Evolutionary conservation across 2,113 vertebrate species (phyloP).

Genomic region (Alouatta palliata): DNA sequence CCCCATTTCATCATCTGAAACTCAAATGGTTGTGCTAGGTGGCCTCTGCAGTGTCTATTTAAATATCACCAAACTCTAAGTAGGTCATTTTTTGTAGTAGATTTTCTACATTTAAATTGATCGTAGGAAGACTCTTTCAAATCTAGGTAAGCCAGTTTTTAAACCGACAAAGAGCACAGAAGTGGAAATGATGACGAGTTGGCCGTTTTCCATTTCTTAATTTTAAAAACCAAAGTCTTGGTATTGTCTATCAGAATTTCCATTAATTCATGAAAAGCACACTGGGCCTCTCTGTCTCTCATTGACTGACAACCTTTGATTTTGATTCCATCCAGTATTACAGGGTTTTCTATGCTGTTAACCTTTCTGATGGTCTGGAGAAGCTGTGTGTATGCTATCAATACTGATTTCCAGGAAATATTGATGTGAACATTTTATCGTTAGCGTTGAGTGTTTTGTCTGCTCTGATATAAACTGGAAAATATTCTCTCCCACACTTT

Average conservation of each 20-base stretch:
- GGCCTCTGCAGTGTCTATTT: background rate
- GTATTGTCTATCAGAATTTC: background rate
- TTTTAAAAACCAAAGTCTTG: background rate
- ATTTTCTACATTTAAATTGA: background rate
- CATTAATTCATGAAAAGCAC: background rate
- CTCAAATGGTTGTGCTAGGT: background rate
- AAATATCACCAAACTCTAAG: constrained; percentile 17
- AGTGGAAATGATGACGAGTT: constrained; percentile 11
- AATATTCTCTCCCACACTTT: background rate
- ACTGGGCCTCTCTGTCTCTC: background rate
- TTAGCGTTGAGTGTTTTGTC: background rate
- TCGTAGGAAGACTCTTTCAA: constrained; percentile 7
- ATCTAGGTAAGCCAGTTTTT: background rate
- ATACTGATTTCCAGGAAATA: background rate
- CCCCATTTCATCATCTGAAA: background rate
- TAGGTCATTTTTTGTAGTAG: constrained; percentile 19
- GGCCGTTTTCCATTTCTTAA: background rate
- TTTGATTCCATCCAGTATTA: background rate
- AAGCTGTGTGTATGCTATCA: rapidly evolving
- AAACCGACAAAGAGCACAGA: background rate
- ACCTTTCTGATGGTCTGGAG: background rate
- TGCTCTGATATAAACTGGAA: background rate
- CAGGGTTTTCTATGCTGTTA: background rate
- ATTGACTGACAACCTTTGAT: background rate
- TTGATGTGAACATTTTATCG: background rate